phyloP scores from a whole-genome alignment of 2,113 vertebrate genomes.

The Thalassoma bifasciatum region DNA sequence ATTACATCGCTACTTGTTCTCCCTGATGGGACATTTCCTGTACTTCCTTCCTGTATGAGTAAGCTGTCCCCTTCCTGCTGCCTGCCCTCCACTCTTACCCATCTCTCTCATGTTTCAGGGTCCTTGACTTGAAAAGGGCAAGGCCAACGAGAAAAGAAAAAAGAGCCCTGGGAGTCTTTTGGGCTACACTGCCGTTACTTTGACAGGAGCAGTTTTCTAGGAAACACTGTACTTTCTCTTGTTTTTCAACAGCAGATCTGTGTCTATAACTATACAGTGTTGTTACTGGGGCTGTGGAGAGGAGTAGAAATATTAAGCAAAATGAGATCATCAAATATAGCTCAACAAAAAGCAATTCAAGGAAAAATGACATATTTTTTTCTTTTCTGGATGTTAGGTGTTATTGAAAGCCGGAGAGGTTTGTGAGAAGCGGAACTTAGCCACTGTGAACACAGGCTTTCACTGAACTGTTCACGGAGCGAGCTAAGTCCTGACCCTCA shows the following conservation, averaged over 20 bases:
- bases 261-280: neutral
- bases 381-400: constrained; percentile 3
- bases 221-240: neutral
- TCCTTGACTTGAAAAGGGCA: constrained; percentile 10
- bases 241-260: too few species aligned
- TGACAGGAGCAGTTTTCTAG: neutral
- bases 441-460: constrained; percentile 89
- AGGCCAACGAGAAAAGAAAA: neutral
- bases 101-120: constrained; percentile 15
- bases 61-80: constrained; percentile 38
- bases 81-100: constrained; percentile 3
- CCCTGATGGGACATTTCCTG: constrained; percentile 78
- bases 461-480: constrained; percentile 87
- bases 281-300: neutral
- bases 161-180: neutral
- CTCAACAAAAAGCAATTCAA: too few species aligned
- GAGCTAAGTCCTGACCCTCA: constrained; percentile 88
- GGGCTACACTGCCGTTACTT: neutral
- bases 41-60: constrained; percentile 76
- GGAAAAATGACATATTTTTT: neutral
- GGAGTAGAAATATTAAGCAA: too few species aligned
- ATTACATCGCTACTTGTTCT: constrained; percentile 73
- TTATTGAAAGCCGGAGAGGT: constrained; percentile 35
- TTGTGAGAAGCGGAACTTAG: constrained; percentile 90
- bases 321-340: too few species aligned